These are phyloP conservation scores for Etheostoma spectabile DNA, from an alignment of 2,113 vertebrate species.

Conservation along the genomic window DNA sequence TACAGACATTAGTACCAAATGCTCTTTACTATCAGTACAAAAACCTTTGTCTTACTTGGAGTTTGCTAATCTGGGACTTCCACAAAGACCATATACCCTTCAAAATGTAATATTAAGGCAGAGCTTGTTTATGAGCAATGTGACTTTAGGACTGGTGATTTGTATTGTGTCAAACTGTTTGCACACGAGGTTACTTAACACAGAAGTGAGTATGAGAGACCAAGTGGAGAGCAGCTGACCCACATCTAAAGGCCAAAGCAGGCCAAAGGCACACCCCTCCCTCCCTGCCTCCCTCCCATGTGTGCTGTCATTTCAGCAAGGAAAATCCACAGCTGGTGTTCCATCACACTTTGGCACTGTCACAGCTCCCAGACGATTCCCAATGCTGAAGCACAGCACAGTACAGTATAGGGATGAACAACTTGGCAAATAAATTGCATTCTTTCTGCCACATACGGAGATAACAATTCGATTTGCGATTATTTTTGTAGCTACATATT, in stretches of 20 bases:
- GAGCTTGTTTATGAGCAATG: background rate
- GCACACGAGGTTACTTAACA: background rate
- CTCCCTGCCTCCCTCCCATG: background rate
- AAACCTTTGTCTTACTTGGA: background rate
- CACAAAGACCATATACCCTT: background rate
- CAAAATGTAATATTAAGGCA: background rate
- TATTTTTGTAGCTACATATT: too few species aligned
- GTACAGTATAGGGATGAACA: too few species aligned
- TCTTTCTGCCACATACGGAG: too few species aligned
- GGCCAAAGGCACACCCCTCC: constrained; percentile 10
- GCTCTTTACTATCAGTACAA: background rate
- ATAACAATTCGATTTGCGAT: too few species aligned
- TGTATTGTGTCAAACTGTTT: background rate
- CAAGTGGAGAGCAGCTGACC: constrained; percentile 36
- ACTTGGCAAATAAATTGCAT: too few species aligned
- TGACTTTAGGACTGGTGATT: background rate
- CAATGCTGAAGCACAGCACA: background rate
- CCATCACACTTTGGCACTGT: constrained; percentile 37
- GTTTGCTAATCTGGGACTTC: background rate
- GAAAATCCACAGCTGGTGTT: constrained; percentile 53
- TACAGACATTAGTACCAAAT: background rate
- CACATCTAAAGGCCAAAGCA: constrained; percentile 33
- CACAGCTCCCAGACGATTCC: background rate
- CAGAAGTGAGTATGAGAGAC: background rate
- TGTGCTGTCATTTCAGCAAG: constrained; percentile 29